phyloP scores from a whole-genome alignment of 2,797 vertebrate species.

The Sebastes elongatus region DNA sequence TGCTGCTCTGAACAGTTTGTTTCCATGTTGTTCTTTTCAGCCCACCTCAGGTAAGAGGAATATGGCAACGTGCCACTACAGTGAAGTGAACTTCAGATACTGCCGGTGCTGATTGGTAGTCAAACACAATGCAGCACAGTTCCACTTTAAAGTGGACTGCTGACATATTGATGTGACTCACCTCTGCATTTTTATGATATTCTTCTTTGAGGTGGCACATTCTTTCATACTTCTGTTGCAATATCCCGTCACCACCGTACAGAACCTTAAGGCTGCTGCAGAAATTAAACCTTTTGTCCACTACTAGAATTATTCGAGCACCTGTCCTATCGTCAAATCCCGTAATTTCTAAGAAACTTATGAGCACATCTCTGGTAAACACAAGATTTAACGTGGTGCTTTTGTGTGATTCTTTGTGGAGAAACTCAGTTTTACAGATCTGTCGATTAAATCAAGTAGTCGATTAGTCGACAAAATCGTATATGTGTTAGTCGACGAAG shows the following conservation, averaged over 20 bases:
- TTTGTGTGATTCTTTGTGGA: not conserved
- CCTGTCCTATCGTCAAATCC: not conserved
- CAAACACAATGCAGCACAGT: constrained; percentile 14
- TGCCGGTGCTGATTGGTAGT: constrained; percentile 1
- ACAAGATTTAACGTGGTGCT: not conserved
- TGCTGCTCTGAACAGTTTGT: constrained; percentile 17
- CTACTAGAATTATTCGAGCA: not conserved
- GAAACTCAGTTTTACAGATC: not conserved
- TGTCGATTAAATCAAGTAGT: not conserved
- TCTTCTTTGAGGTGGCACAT: not conserved
- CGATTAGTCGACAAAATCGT: not conserved
- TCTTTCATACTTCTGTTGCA: not conserved
- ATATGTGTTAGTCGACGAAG: not conserved
- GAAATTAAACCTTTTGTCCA: not conserved
- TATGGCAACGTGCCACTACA: not conserved
- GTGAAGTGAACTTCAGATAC: constrained; percentile 12
- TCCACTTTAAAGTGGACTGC: not conserved
- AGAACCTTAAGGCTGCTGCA: not conserved
- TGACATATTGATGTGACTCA: not conserved
- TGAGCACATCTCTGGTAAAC: not conserved
- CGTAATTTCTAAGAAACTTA: not conserved
- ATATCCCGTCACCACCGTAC: not conserved
- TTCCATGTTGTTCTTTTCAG: constrained; percentile 15
- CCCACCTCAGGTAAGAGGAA: constrained; percentile 6
- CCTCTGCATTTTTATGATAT: not conserved